Evolutionary conservation across 92 coral and sea anemone genomes (phyloP), one percentile per base, ranked within the genome.

Genomic region (Galaxea fascicularis): DNA sequence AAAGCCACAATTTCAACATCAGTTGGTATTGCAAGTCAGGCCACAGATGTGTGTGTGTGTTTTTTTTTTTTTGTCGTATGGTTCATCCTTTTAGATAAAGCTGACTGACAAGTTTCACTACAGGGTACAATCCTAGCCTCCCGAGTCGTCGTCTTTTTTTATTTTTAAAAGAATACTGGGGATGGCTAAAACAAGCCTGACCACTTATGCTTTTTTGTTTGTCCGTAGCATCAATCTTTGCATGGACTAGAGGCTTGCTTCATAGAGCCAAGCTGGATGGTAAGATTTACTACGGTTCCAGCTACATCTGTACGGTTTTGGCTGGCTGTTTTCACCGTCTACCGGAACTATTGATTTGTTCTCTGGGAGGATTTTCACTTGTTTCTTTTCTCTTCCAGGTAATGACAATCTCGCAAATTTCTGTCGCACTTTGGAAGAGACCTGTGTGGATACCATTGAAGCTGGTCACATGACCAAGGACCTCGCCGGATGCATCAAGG

Each of bases 191-290:
- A 24, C 25, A 53, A 51, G 51, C 5, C n/a, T 56, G 4, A 56
- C 72, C 0, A 29, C 59, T 66, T 0, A 46, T 65, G 20, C 20
- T 12, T 11, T 0, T 56, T 31, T 82, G 4, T 54, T 81, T 65
- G 80, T 21, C 73, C 84, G 17, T 77, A 96, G 99, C 99, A 30
- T 96, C 99, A 60, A 96, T 96, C 65, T 96, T 96, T 82, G 99
- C 99, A 3, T 96, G 99, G 99, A 94, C 99, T 28, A 89, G 99
- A 79, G 99, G 99, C 21, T 75, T 96, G 60, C 81, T 87, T 78
- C 99, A 96, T 41, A 89, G 99, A 25, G 99, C 98, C 52, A 94
- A 96, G 82, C 91, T 96, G 14, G 99, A 96, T 85, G 96, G 98
- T 94, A 65, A 86, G 98, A 85, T 35, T 35, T 35, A 35, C 41